phyloP scores from a whole-genome alignment of 2,113 vertebrate genomes.

The Phoenicopterus ruber region DNA sequence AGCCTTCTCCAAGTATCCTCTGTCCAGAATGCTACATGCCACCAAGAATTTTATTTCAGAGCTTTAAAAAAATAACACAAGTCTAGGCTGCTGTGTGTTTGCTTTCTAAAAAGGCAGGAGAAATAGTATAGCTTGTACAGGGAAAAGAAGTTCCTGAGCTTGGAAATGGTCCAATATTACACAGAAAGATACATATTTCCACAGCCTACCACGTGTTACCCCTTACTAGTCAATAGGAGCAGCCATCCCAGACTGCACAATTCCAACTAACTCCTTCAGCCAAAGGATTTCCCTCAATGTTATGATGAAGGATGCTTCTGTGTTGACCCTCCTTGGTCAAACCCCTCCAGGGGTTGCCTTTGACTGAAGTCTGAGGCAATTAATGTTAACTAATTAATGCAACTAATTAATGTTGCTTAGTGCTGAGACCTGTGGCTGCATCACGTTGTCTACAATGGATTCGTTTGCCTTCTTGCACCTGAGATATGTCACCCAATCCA shows the following conservation, averaged over 20 bases:
- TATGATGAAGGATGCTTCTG: neutral
- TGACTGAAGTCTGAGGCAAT: neutral
- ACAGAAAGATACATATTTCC: neutral
- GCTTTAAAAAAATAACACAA: neutral
- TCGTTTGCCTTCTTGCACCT: neutral
- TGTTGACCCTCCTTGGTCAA: neutral
- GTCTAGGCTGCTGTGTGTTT: neutral
- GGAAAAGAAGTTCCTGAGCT: neutral
- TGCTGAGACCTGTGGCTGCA: neutral
- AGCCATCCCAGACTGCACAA: neutral
- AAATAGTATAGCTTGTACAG: neutral
- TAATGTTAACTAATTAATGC: neutral
- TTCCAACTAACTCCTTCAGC: neutral
- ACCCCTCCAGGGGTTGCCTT: neutral
- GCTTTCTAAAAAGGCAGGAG: neutral
- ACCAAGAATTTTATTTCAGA: neutral
- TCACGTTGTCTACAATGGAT: neutral
- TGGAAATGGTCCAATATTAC: neutral
- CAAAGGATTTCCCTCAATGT: neutral
- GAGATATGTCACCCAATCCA: neutral
- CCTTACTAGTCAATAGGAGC: neutral
- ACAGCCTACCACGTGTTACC: rapidly evolving
- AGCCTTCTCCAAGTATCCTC: neutral
- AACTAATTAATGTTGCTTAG: neutral
- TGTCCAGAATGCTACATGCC: neutral